Evolutionary conservation across 2,888 invertebrate genomes (phyloP), one percentile per base, ranked within the genome.

Genomic region (Apamea epomidion): DNA sequence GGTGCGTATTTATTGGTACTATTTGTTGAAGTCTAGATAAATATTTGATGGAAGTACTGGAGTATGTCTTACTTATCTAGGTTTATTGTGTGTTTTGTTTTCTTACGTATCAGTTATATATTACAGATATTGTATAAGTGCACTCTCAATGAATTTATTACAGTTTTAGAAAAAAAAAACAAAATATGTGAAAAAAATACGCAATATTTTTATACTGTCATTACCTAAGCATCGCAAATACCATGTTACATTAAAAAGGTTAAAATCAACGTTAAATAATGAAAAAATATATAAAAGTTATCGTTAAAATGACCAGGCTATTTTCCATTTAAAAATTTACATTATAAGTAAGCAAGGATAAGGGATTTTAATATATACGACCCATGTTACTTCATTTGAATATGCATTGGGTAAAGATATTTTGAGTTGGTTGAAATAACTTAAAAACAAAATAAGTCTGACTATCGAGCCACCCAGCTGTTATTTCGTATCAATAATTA

Each of bases 361-460:
- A 86, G 75, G 83, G 74, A 80, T 83, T 86, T 88, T 91, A 92
- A 94, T 90, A 76, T 88, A 92, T 92, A 82, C 91, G 87, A 93
- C 93, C 94, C 69, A 82, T 90, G 86, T 93, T 93, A 21, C 94
- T 85, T 73, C 65, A 92, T 94, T 94, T 95, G 91, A 94, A 95
- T 95, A 94, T 93, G 91, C 91, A 94, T 92, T 87, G 87, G 80
- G 80, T 82, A 83, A 58, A 89, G 72, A 90, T 91, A 88, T 88
- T 58, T 78, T 76, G n/a, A 78, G 10, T 62, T 48, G 18, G 18
- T 21, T 60, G n/a, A n/a, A 48, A 60, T 21, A 37, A n/a, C 2
- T 37, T 25, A 6, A 29, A 64, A 72, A 72, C 16, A n/a, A 37
- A 42, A 21, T 42, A 65, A 65, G 7, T 72, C 18, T 37, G 18